These are phyloP conservation scores for Porites cylindrica DNA, from an alignment of 92 coral and sea anemone genomes.

Conservation along the genomic window DNA sequence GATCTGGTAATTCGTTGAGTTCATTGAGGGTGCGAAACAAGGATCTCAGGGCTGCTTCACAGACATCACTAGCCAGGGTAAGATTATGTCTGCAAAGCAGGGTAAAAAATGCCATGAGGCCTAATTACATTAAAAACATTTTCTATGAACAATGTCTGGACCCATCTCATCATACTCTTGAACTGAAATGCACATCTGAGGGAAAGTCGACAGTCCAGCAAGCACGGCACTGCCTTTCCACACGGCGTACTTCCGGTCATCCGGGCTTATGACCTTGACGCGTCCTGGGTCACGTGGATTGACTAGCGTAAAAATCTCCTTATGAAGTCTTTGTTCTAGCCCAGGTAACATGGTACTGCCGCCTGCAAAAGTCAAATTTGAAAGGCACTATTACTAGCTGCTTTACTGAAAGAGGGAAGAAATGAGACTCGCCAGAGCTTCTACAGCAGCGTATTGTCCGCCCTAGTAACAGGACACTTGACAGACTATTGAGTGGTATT, in stretches of 20 bases:
- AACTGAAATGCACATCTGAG: constrained; percentile 88
- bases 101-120: too few relatives aligned
- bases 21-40: too few relatives aligned
- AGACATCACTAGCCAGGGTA: too few relatives aligned
- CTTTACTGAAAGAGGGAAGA: too few relatives aligned
- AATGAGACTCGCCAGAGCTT: too few relatives aligned
- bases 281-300: constrained; percentile 82
- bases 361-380: constrained; percentile 49
- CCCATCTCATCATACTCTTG: constrained; percentile 96
- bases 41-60: too few relatives aligned
- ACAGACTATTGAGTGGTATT: too few relatives aligned
- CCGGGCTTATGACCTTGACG: constrained; percentile 83
- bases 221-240: constrained; percentile 97
- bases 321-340: constrained; percentile 83
- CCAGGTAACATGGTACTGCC: constrained; percentile 96
- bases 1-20: too few relatives aligned
- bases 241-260: constrained; percentile 84
- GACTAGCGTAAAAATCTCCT: constrained; percentile 78
- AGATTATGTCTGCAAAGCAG: too few relatives aligned
- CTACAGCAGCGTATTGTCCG: neutral
- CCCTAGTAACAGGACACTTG: too few relatives aligned
- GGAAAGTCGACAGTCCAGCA: constrained; percentile 85
- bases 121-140: constrained; percentile 72
- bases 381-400: too few relatives aligned
- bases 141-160: constrained; percentile 92